Evolutionary conservation across 35 echinoderm and acorn worm species (phyloP), one percentile per base, ranked within the genome.

Genomic region (Stichopus chloronotus): DNA sequence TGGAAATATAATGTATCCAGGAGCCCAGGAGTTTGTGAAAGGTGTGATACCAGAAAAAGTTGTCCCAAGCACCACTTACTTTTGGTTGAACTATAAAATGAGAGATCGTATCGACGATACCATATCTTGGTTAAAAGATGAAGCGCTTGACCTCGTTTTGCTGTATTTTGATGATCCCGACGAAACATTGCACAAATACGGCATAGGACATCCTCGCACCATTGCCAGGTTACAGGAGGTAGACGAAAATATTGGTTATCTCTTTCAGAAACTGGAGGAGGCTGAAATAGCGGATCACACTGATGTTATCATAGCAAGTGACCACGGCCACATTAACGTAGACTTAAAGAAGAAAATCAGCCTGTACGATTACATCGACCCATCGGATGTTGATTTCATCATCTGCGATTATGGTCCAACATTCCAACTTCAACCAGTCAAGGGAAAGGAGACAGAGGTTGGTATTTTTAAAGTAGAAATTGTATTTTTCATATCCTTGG

Each of bases 1-100:
- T 6, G 97, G 97, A 2, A 95, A 90, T 58, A 94, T 98, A 22
- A 93, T 94, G 68, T 98, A 98, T 54, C 91, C 94, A n/a, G 97
- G 97, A 24, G 83, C 93, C 19, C 91, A 96, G 56, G 91, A 95
- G 59, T 63, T 80, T 0, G 95, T 98, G 21, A 94, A 98, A 23
- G 93, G 95, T 12, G 86, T 93, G 14, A 11, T 91, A 57, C 93
- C 95, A 9, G 94, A 72, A 24, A 81, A 72, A 25, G 94, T 92
- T 43, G 86, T 94, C 5, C 94, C 93, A 23, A 90, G 22, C 11
- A 6, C 54, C 5, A 23, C 57, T 21, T 92, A 81, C 57, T 55
- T 59, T 63, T 92, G 74, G 74, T 5, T 19, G 20, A 81, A 94
- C 55, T 92, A 93, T 25, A 71, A 85, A 5, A 78, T 94, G 71